Base-by-base conservation (phyloP, 2,888 invertebrate species). In the Xestia rhomboidea region DNA sequence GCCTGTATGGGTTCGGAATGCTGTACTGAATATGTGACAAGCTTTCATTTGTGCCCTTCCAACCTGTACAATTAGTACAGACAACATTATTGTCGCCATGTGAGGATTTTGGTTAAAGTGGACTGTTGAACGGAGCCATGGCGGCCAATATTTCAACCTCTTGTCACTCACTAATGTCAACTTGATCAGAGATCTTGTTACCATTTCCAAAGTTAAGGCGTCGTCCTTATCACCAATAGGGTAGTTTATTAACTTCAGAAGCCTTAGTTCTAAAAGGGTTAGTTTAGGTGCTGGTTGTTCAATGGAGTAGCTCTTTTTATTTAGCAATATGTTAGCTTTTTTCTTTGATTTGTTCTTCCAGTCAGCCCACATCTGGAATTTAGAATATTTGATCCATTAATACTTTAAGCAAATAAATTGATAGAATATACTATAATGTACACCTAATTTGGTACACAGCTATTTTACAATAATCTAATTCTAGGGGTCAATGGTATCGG, bases 281-380 rank as follows among this genome's bases (percentile, higher is more conserved):
- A 87, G 44, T 69, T 80, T 68, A 3, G 87, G 82, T 63, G 76
- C 51, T 41, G 85, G 68, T n/a, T 82, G 83, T 34, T 64, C 76
- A 10, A 70, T 44, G 10, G n/a, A 68, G 41, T 84, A 82, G 57
- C 79, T 84, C 68, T 89, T 91, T 67, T 89, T 91, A 44, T 84
- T 85, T 11, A 90, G 68, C 34, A 92, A 57, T 76, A 92, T 89
- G 60, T 92, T 90, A 10, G 92, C 93, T 89, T 93, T 93, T 71
- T 90, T 91, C 77, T 91, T 91, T 10, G 92, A 91, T 81, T 92
- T 92, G 27, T 89, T 91, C 77, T 93, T 93, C 92, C 92, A 93
- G 68, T 93, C 93, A 10, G 93, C 89, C 93, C 92, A 93, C 89
- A 90, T 90, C 93, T 93, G 79, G n/a, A 90, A 88, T 73, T 46